phyloP scores from a whole-genome alignment of 2,888 invertebrate species.

The Pyrrhosoma nymphula region DNA sequence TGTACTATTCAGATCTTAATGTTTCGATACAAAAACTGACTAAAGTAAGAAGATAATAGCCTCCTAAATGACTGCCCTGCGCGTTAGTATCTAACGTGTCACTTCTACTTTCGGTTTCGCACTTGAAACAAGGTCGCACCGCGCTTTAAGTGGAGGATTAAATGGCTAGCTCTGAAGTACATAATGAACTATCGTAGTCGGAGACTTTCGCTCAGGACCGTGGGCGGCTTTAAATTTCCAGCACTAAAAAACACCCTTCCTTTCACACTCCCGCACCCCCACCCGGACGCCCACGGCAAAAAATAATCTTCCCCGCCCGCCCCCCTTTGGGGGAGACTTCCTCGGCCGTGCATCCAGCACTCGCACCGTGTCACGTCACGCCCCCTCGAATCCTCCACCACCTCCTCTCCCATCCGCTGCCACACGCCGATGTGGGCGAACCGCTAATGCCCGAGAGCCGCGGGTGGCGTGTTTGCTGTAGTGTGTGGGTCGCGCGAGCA shows the following conservation, averaged over 20 bases:
- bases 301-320: background rate
- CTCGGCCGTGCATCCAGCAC: background rate
- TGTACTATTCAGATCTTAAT: background rate
- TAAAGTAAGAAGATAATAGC: background rate
- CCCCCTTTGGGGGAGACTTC: background rate
- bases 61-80: background rate
- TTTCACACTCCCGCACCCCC: background rate
- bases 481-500: constrained; percentile 23
- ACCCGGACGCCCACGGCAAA: background rate
- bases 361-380: background rate
- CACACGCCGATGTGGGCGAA: constrained; percentile 13
- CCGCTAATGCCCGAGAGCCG: constrained; percentile 28
- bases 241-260: background rate
- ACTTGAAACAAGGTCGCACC: background rate
- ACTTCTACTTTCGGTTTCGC: background rate
- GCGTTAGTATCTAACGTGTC: background rate
- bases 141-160: background rate
- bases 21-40: background rate
- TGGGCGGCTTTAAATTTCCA: background rate
- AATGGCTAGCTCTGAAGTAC: background rate
- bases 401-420: background rate
- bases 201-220: background rate
- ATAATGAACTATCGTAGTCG: background rate
- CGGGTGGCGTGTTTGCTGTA: background rate
- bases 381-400: background rate